phyloP scores from a whole-genome alignment of 2,797 vertebrate species.

The Schizopygopsis pylzovi region DNA sequence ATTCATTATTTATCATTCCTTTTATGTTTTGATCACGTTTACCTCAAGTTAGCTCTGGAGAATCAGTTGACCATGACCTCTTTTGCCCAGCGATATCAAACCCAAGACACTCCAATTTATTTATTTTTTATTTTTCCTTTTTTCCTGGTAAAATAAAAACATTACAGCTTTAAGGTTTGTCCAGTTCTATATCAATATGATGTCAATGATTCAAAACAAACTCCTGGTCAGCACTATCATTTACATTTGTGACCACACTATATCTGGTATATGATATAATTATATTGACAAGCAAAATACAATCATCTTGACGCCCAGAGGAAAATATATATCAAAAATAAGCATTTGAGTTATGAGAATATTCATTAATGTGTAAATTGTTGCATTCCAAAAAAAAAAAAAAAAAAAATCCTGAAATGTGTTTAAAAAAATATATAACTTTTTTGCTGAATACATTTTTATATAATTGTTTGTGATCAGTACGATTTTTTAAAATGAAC shows the following conservation, averaged over 20 bases:
- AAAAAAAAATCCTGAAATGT: too few relatives aligned
- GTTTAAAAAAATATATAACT: too few relatives aligned
- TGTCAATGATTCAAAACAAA: not conserved
- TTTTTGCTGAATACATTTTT: too few relatives aligned
- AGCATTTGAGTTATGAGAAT: not conserved
- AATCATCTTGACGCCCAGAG: not conserved
- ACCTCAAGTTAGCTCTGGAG: not conserved
- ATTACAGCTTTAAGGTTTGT: not conserved
- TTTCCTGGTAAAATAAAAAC: not conserved
- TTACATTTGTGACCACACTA: not conserved
- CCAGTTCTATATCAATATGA: not conserved
- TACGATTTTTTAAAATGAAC: too few relatives aligned
- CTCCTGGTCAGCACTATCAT: not conserved
- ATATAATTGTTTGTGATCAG: too few relatives aligned
- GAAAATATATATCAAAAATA: not conserved
- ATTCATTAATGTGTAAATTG: not conserved
- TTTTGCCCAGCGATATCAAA: not conserved
- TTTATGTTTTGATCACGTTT: not conserved
- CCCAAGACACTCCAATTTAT: not conserved
- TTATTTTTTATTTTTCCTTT: not conserved
- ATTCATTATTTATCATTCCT: not conserved
- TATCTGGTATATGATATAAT: not conserved
- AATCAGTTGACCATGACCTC: not conserved
- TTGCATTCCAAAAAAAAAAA: not conserved
- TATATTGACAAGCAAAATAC: not conserved